These are phyloP conservation scores for Apostichopus parvimensis DNA, from an alignment of 35 echinoderm and acorn worm genomes.

Conservation along the genomic window DNA sequence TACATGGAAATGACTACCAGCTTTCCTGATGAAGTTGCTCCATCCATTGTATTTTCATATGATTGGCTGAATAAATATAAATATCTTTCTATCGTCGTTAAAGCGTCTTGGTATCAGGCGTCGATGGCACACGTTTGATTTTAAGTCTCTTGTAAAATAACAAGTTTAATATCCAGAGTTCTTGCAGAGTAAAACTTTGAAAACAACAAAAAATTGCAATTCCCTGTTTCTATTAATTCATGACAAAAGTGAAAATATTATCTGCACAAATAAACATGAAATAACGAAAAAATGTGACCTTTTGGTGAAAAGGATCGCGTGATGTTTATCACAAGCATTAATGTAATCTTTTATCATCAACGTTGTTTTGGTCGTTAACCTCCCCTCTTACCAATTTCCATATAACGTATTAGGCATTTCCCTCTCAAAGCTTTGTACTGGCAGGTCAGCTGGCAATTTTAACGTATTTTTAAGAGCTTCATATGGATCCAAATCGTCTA, in stretches of 20 bases:
- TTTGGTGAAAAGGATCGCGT: neutral
- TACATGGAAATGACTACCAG: too few species aligned
- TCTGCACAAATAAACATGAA: neutral
- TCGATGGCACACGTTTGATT: too few species aligned
- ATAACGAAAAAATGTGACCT: neutral
- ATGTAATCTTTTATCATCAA: neutral
- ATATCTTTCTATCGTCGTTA: too few species aligned
- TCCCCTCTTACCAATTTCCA: neutral
- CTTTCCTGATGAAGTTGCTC: too few species aligned
- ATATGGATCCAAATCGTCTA: too few species aligned
- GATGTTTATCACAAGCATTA: neutral
- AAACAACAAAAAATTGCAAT: neutral
- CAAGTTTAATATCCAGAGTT: too few species aligned
- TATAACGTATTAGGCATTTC: neutral
- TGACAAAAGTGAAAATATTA: conserved; percentile 1
- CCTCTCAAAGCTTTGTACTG: neutral
- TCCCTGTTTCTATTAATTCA: too few species aligned
- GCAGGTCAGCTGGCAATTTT: neutral
- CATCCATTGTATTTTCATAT: too few species aligned
- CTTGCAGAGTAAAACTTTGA: neutral
- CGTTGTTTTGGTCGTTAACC: neutral
- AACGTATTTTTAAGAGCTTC: too few species aligned
- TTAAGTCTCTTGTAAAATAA: too few species aligned
- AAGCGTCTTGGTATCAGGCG: too few species aligned
- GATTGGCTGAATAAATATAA: too few species aligned